phyloP scores from a whole-genome alignment of 2,113 vertebrate genomes.

The Seriola quinqueradiata region DNA sequence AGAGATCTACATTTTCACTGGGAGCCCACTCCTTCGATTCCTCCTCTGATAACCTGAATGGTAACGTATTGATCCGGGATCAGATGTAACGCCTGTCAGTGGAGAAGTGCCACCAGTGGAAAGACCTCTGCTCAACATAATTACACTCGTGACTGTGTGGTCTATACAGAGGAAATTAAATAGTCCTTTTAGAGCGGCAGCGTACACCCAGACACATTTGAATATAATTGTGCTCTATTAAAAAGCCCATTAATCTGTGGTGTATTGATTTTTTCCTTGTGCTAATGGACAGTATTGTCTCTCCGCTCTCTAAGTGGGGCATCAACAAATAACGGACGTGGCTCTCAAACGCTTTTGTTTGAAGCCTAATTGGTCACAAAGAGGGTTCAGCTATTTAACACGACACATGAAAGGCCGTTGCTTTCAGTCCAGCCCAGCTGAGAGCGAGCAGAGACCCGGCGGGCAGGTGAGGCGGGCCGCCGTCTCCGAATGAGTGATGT shows the following conservation, averaged over 20 bases:
- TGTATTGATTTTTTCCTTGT: slow-evolving; percentile 62
- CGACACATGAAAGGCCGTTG: slow-evolving; percentile 37
- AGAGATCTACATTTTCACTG: slow-evolving; percentile 36
- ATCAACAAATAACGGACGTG: slow-evolving; percentile 69
- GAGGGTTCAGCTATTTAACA: slow-evolving; percentile 61
- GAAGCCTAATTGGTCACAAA: slow-evolving; percentile 70
- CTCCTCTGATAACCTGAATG: slow-evolving; percentile 57
- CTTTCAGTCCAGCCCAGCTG: background rate
- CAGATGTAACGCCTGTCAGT: slow-evolving; percentile 33
- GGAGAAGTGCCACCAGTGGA: slow-evolving; percentile 32
- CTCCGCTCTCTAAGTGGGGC: slow-evolving; percentile 51
- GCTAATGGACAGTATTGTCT: slow-evolving; percentile 73
- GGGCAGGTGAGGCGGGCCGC: slow-evolving; percentile 11
- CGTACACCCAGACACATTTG: slow-evolving; percentile 54
- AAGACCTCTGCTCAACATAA: slow-evolving; percentile 57
- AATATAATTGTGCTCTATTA: slow-evolving; percentile 71
- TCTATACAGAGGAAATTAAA: slow-evolving; percentile 64
- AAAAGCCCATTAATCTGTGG: slow-evolving; percentile 71
- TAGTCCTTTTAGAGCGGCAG: slow-evolving; percentile 56
- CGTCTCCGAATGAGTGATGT: background rate
- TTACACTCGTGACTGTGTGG: slow-evolving; percentile 64
- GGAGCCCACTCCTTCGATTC: slow-evolving; percentile 6
- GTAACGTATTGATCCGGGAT: slow-evolving; percentile 61
- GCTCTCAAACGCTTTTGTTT: slow-evolving; percentile 46
- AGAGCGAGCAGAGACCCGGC: slow-evolving; percentile 27